Base-by-base conservation (phyloP, 2,888 invertebrate genomes). In the Campoplex capitator region DNA sequence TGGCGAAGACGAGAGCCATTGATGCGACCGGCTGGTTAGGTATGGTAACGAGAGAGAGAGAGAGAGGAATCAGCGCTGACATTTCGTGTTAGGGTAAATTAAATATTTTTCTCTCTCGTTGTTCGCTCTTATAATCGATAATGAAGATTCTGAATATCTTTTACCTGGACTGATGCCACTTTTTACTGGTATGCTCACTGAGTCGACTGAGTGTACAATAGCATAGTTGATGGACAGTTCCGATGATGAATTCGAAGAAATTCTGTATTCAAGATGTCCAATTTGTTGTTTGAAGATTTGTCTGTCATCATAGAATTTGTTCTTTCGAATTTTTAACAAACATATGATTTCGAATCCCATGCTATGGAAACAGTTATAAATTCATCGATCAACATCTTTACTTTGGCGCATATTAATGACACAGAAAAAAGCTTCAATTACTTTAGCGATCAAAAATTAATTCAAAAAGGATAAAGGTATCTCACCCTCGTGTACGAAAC, bases 1-100 rank as follows among this genome's bases (percentile, higher is more conserved):
- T 80, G 58, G 76, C 70, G 28, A 78, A 62, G 79, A 78, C 83
- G 51, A 81, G 77, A 62, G 67, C 71, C 45, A 76, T 83, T 56
- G 85, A 79, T 71, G 54, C 83, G 79, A 74, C 32, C n/a, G 13
- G 13, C 9, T 23, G 78, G 28, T 54, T 80, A 62, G 71, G 74
- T 68, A 62, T 48, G 23, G 32, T 74, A 68, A 67, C 32, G 74
- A 18, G 23, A 23, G 74, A 18, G 74, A 18, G 23, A 23, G 74
- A 18, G 48, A 38, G 23, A 67, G 56, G 9, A 80, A 76, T n/a
- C n/a, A 78, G 35, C 54, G 56, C 56, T 16, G 38, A 45, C 80
- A 76, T 79, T 45, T 62, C 58, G 75, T 73, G 56, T 77, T 28
- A 6, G 45, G 45, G 45, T 67, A 51, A 77, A 54, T 54, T 71